A percentile compares a stretch with the other conserved stretches of the same genome.
These are phyloP conservation scores for Plecturocebus donacophilus DNA, from an alignment of 2,113 vertebrate genomes.

Conservation along the genomic window DNA sequence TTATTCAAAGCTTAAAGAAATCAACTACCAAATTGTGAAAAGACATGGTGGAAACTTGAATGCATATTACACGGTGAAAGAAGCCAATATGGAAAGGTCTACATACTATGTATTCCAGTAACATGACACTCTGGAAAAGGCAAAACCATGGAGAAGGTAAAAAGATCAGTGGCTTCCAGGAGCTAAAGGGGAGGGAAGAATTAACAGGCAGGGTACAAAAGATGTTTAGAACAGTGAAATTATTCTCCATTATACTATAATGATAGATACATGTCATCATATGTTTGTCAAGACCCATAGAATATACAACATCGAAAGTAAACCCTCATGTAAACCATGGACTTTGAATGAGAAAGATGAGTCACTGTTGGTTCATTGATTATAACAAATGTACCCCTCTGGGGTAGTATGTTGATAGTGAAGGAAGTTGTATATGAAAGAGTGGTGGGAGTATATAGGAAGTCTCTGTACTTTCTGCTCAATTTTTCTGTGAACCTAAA, in stretches of 20 bases:
- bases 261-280: neutral
- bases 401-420: neutral
- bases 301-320: neutral
- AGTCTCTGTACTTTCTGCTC: neutral
- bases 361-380: too few relatives aligned
- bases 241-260: neutral
- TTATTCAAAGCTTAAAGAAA: neutral
- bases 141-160: neutral
- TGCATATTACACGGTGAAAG: neutral
- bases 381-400: neutral
- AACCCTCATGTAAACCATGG: neutral
- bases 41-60: neutral
- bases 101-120: too few relatives aligned
- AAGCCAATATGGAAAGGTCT: neutral
- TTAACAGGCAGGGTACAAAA: neutral
- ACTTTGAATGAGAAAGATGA: neutral
- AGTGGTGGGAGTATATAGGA: neutral
- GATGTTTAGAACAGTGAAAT: neutral
- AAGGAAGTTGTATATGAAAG: rapidly evolving
- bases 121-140: too few relatives aligned
- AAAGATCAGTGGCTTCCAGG: neutral
- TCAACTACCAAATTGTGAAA: neutral
- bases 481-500: neutral
- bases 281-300: neutral
- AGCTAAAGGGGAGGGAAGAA: neutral